These are phyloP conservation scores for Macrotrachela quadricornifera DNA, from an alignment of 1,140 invertebrate genomes.

Conservation along the genomic window DNA sequence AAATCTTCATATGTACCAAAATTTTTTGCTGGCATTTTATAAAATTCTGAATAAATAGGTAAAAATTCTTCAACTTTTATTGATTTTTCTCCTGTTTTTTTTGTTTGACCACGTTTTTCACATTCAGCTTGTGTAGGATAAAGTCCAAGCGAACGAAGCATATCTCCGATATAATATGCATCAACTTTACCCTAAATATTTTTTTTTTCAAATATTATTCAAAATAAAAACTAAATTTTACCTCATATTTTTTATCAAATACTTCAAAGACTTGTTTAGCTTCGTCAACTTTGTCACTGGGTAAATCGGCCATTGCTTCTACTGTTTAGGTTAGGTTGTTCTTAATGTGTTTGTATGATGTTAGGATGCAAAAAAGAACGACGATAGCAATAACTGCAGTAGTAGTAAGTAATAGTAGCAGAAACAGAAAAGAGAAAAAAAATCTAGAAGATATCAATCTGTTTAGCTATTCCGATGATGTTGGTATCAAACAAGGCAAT, in stretches of 20 bases:
- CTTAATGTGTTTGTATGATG: too few relatives aligned
- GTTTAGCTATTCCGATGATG: too few relatives aligned
- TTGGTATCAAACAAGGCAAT: too few relatives aligned
- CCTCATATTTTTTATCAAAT: conserved; percentile 10
- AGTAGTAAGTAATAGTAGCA: too few relatives aligned
- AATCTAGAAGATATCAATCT: too few relatives aligned
- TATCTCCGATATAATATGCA: conserved; percentile 3
- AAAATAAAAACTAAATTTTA: not conserved
- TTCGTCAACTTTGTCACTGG: not conserved
- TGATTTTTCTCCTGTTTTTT: conserved; percentile 6
- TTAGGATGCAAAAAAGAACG: too few relatives aligned
- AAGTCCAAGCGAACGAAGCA: conserved; percentile 6
- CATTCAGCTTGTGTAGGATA: conserved; percentile 1
- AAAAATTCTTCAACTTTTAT: conserved; percentile 9
- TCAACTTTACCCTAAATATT: not conserved
- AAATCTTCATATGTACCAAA: conserved; percentile 10
- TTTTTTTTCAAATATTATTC: not conserved
- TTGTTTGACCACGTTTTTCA: conserved; percentile 8
- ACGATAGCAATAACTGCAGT: too few relatives aligned
- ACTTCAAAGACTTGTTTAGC: conserved; percentile 9
- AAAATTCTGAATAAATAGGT: conserved; percentile 9
- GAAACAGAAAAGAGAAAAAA: too few relatives aligned
- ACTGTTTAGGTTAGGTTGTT: too few relatives aligned
- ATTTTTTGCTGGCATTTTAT: conserved; percentile 8
- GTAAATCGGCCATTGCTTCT: too few relatives aligned